Conservation (phyloP, 1,140 invertebrate genomes). For the Sitophilus oryzae region DNA sequence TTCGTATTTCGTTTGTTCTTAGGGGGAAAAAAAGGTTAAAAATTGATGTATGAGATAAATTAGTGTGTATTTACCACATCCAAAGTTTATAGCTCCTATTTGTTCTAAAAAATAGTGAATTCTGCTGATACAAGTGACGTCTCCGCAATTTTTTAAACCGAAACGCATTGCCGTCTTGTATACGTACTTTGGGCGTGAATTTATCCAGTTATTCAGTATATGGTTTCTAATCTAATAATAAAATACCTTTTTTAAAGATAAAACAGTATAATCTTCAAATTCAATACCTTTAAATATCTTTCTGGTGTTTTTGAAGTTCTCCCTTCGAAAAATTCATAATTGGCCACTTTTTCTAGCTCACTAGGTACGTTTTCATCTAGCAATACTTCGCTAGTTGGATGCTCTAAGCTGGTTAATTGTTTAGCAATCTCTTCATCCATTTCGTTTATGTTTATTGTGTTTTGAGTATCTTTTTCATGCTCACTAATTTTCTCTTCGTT, state of each 20-base stretch:
- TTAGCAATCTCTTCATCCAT: constrained; percentile 21
- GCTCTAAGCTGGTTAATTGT: constrained; percentile 33
- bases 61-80: constrained; percentile 48
- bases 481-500: too few relatives aligned
- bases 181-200: constrained; percentile 52
- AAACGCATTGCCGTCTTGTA: constrained; percentile 54
- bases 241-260: background rate
- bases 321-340: constrained; percentile 57
- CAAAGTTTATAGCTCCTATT: constrained; percentile 61
- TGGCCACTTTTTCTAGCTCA: constrained; percentile 53
- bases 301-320: constrained; percentile 52
- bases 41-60: background rate
- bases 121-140: constrained; percentile 58
- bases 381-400: constrained; percentile 45
- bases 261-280: background rate
- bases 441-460: too few relatives aligned
- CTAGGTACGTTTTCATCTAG: constrained; percentile 45
- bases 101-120: constrained; percentile 59
- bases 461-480: too few relatives aligned
- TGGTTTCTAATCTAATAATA: constrained; percentile 52
- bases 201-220: constrained; percentile 54
- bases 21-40: constrained; percentile 19
- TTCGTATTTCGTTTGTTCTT: constrained; percentile 43
- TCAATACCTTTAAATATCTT: constrained; percentile 50
- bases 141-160: constrained; percentile 58